phyloP scores from a whole-genome alignment of 2,888 invertebrate genomes.

The Cistogaster globosa region DNA sequence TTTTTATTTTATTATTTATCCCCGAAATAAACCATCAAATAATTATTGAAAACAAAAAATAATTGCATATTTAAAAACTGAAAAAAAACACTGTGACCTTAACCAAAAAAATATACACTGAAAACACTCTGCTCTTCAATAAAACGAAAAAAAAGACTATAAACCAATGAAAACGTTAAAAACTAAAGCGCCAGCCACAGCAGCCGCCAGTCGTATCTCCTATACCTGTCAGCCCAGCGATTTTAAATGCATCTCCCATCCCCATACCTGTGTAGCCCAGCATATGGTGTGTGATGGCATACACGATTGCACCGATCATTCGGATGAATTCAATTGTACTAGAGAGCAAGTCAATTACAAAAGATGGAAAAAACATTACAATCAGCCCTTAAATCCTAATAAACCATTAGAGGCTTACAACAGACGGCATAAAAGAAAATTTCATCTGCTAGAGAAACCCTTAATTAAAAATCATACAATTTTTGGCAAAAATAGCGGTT shows the following conservation, averaged over 20 bases:
- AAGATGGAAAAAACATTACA: conserved; percentile 80
- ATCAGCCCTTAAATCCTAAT: conserved; percentile 49
- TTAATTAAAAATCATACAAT: conserved; percentile 18
- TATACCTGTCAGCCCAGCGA: conserved; percentile 80
- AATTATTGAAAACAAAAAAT: conserved; percentile 26
- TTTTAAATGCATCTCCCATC: conserved; percentile 82
- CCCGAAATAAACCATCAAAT: conserved; percentile 10
- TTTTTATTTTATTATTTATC: conserved; percentile 48
- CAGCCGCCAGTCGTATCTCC: conserved; percentile 71
- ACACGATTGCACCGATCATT: conserved; percentile 85
- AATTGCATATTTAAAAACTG: neutral
- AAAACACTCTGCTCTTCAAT: conserved; percentile 25
- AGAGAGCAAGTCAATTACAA: conserved; percentile 75
- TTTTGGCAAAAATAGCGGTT: conserved; percentile 78
- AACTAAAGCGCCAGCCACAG: conserved; percentile 71
- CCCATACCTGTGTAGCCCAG: conserved; percentile 81
- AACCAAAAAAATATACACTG: conserved; percentile 13
- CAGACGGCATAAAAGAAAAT: conserved; percentile 57
- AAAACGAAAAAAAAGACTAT: conserved; percentile 75
- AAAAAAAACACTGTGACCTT: conserved; percentile 33
- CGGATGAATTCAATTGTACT: conserved; percentile 86
- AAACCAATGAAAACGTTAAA: conserved; percentile 75
- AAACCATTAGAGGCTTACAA: conserved; percentile 44
- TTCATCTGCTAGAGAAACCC: conserved; percentile 37
- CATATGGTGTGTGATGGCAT: conserved; percentile 84